Percentiles rank a stretch among this genome's conserved stretches.
phyloP scores from a whole-genome alignment of 2,888 invertebrate genomes.

The Trissolcus brochymenae region DNA sequence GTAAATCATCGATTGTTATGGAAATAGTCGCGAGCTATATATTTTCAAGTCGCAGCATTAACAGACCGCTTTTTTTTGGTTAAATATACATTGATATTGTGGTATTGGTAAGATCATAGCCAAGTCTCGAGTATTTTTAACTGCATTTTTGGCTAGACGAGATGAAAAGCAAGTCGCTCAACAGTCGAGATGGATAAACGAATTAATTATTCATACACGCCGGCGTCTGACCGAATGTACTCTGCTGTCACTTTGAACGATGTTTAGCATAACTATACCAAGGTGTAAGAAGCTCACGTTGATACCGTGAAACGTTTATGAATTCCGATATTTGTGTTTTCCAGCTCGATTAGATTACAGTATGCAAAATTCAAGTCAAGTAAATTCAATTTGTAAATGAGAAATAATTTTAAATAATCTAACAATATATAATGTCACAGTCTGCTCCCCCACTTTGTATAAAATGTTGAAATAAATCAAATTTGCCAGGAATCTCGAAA shows the following conservation, averaged over 20 bases:
- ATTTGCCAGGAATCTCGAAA: too few species aligned
- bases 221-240: conserved; percentile 65
- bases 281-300: conserved; percentile 57
- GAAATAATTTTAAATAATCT: too few species aligned
- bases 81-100: conserved; percentile 43
- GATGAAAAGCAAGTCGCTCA: conserved; percentile 50
- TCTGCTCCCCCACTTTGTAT: too few species aligned
- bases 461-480: too few species aligned
- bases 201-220: conserved; percentile 74
- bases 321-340: conserved; percentile 40
- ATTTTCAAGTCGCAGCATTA: conserved; percentile 47
- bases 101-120: conserved; percentile 22
- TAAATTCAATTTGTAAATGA: conserved; percentile 6
- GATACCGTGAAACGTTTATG: conserved; percentile 25
- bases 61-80: conserved; percentile 10
- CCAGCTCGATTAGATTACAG: conserved; percentile 12
- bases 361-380: too few species aligned
- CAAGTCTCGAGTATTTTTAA: conserved; percentile 4
- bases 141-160: conserved; percentile 23
- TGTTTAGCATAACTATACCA: conserved; percentile 71
- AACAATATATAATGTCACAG: too few species aligned
- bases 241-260: conserved; percentile 64
- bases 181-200: conserved; percentile 65
- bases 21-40: conserved; percentile 47
- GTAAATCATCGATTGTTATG: conserved; percentile 60